phyloP scores from a whole-genome alignment of 2,888 invertebrate species.

The Melinopterus prodromus region DNA sequence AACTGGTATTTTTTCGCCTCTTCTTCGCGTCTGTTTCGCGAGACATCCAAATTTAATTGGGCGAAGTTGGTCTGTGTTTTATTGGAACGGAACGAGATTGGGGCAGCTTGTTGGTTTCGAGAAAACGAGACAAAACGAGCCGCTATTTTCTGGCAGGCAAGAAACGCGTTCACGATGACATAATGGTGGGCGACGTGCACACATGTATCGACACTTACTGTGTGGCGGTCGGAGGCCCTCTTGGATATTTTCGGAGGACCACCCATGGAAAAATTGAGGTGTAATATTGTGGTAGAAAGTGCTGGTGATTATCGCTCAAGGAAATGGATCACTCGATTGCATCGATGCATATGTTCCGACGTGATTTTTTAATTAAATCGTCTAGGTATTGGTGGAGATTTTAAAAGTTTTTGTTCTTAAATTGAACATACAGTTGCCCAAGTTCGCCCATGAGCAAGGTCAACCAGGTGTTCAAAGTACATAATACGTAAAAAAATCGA shows the following conservation, averaged over 20 bases:
- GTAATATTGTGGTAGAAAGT: background rate
- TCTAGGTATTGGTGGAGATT: too few relatives aligned
- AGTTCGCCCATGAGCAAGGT: too few relatives aligned
- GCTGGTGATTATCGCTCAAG: background rate
- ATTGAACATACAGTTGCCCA: too few relatives aligned
- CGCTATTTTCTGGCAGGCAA: background rate
- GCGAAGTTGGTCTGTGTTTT: background rate
- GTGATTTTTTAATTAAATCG: background rate
- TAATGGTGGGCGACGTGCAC: background rate
- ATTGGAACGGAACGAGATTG: background rate
- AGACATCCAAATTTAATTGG: background rate
- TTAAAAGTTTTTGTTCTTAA: too few relatives aligned
- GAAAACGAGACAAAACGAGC: background rate
- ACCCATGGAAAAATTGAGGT: background rate
- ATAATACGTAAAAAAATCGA: too few relatives aligned
- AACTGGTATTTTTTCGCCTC: background rate
- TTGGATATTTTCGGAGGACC: background rate
- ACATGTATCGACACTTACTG: background rate
- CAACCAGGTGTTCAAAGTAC: too few relatives aligned
- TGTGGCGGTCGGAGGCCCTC: background rate
- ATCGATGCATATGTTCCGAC: background rate
- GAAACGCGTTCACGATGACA: background rate
- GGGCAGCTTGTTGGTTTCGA: background rate
- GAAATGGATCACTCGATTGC: background rate
- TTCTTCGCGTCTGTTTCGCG: background rate